Percentiles rank a stretch among this genome's conserved stretches.
phyloP scores from a whole-genome alignment of 1,140 invertebrate species.

The Anoplolepis gracilipes region DNA sequence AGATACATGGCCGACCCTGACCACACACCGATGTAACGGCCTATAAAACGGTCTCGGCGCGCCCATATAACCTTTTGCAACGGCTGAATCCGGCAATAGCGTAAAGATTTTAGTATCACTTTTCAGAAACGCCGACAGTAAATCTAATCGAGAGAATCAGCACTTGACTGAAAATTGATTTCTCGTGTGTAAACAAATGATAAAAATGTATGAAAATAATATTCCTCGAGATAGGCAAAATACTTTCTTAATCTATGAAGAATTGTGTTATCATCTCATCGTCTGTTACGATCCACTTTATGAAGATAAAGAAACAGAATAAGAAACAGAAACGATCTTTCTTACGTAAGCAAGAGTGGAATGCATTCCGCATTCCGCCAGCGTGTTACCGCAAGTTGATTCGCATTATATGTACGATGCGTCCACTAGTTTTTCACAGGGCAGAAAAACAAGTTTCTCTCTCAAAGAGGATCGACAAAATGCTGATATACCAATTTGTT shows the following conservation, averaged over 20 bases:
- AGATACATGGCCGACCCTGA: conserved; percentile 23
- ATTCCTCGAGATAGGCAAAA: background rate
- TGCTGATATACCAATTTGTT: conserved; percentile 7
- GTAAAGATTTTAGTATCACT: conserved; percentile 41
- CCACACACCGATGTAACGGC: background rate
- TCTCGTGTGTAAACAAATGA: background rate
- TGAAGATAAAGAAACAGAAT: background rate
- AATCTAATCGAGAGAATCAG: conserved; percentile 42
- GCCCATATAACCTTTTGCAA: conserved; percentile 49
- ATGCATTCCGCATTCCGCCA: conserved; percentile 68
- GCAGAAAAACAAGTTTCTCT: background rate
- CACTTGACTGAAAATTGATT: conserved; percentile 5
- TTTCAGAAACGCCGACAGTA: conserved; percentile 9
- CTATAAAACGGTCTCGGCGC: conserved; percentile 48
- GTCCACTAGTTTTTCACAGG: conserved; percentile 32
- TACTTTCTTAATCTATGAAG: background rate
- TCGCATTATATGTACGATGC: conserved; percentile 9
- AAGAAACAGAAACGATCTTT: background rate
- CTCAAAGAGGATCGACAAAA: background rate
- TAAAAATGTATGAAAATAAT: background rate
- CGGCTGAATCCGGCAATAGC: conserved; percentile 6
- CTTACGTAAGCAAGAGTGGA: conserved; percentile 61
- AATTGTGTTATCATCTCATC: conserved; percentile 10
- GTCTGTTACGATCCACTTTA: background rate
- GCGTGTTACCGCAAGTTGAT: conserved; percentile 32